Percentiles rank a stretch among this genome's conserved stretches.
These are phyloP conservation scores for Danionella cerebrum DNA, from an alignment of 2,113 vertebrate genomes.

Conservation along the genomic window DNA sequence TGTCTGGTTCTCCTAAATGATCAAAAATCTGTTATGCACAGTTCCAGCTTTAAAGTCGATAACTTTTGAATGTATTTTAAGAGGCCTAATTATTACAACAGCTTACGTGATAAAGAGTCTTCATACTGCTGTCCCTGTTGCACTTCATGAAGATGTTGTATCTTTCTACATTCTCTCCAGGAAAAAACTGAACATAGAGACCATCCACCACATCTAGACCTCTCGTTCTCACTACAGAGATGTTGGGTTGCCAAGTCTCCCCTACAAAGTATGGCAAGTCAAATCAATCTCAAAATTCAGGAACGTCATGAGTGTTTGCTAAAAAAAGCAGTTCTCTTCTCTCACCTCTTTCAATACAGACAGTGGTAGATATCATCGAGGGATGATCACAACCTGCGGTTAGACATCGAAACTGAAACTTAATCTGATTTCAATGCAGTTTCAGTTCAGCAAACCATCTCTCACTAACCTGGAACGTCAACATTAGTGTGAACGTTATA, in stretches of 20 bases:
- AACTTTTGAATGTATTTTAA: neutral
- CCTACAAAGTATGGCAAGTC: conserved; percentile 39
- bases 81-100: neutral
- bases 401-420: conserved; percentile 3
- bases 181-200: conserved; percentile 48
- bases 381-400: conserved; percentile 47
- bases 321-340: neutral
- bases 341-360: conserved; percentile 57
- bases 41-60: too few species aligned
- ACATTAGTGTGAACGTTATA: conserved; percentile 38
- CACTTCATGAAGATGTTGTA: conserved; percentile 50
- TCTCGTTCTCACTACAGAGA: conserved; percentile 23
- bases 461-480: conserved; percentile 47
- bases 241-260: conserved; percentile 56
- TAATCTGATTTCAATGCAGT: neutral
- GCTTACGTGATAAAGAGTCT: conserved; percentile 24
- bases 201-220: neutral
- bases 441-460: neutral
- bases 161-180: conserved; percentile 32
- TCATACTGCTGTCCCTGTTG: fast-evolving
- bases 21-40: neutral
- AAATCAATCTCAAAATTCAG: neutral
- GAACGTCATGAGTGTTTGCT: too few species aligned
- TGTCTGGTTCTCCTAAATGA: conserved; percentile 34
- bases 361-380: conserved; percentile 41